phyloP scores from a whole-genome alignment of 2,888 invertebrate genomes.

The Heliconius charithonia region DNA sequence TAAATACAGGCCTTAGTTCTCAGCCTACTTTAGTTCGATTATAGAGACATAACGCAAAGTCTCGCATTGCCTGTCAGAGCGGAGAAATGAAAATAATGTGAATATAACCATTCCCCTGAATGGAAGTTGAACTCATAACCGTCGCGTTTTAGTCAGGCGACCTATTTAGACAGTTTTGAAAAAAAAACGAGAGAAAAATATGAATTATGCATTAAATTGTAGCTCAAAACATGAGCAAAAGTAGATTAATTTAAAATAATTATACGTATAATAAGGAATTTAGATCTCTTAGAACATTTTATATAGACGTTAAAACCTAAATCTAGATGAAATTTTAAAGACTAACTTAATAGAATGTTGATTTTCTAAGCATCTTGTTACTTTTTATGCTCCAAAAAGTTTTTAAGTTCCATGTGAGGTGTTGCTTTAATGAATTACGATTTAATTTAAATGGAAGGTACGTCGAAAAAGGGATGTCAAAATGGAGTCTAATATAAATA shows the following conservation, averaged over 20 bases:
- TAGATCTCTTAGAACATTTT: background rate
- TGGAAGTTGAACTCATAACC: no score
- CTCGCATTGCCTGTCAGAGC: no score
- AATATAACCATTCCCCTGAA: no score
- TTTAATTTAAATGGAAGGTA: background rate
- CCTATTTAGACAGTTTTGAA: no score
- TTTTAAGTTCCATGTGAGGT: background rate
- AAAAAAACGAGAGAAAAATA: no score
- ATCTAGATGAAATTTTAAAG: background rate
- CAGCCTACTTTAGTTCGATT: no score
- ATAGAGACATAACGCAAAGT: no score
- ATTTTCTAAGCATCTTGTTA: constrained; percentile 3
- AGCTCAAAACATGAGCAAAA: background rate
- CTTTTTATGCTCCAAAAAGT: constrained; percentile 6
- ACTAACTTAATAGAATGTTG: constrained; percentile 18
- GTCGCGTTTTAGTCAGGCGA: no score
- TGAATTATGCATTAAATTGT: background rate
- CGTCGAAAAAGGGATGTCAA: background rate
- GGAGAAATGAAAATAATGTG: no score
- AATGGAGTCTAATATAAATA: background rate
- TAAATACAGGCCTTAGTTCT: no score
- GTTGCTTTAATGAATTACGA: background rate
- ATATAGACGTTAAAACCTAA: background rate
- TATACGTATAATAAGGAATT: background rate
- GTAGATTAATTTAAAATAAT: background rate